Evolutionary conservation across 2,888 invertebrate genomes (phyloP), one percentile per base, ranked within the genome.

Genomic region (Drosophila flavopinicola): DNA sequence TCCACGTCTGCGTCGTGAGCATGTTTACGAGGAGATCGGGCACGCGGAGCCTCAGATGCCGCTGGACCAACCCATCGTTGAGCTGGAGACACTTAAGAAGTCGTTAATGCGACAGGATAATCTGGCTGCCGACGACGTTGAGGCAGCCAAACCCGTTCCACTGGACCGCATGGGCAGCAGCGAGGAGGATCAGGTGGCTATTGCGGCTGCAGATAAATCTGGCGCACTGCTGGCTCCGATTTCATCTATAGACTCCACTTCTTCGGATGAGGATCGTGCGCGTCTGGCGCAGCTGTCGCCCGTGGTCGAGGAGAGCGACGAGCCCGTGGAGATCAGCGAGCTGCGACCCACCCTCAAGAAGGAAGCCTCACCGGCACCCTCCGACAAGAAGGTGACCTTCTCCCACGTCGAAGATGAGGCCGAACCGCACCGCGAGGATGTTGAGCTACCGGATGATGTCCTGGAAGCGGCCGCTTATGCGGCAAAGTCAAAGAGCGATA

Each of bases 1-100:
- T 0, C 91, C 92, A 4, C 91, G 92, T 58, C 92, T 92, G 80
- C 92, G 92, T 67, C 93, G 93, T 74, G 93, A 94, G 66, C 94
- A 94, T 82, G 93, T 93, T 60, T 94, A 94, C 70, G 94, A 94
- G 90, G 94, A 94, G 64, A 94, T 94, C 69, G 93, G 92, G 4
- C 87, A 79, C 17, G 38, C 44, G 2, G 74, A 70, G 7, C 20
- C 48, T 9, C 66, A 33, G 17, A 51, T 47, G 15, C 57, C 23
- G 15, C 33, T 87, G 11, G 88, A 86, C 7, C 78, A 90, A 66
- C 73, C 88, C 9, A 86, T 85, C 3, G 65, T 89, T 6, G 87
- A 78, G 24, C 53, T 90, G 10, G 90, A 90, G 33, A 78, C 87
- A 0, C 78, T 91, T 0, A 91, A 90, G 60, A 79, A 89, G 45